Percentiles rank a stretch among this genome's conserved stretches.
Evolutionary conservation across 2,113 vertebrate species (phyloP).

Genomic region (Tiliqua scincoides): DNA sequence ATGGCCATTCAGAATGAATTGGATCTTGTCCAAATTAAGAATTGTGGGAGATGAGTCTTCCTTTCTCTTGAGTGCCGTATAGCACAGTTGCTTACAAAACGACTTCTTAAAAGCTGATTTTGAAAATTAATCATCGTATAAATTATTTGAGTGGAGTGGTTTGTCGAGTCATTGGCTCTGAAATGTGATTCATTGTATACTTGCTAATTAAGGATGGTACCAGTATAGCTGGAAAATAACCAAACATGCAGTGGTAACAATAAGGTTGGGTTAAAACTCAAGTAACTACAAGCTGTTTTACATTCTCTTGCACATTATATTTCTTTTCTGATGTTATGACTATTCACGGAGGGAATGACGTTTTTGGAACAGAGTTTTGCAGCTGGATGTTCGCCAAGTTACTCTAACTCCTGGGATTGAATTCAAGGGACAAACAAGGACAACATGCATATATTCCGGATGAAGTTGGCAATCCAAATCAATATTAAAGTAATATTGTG

Average conservation of each 20-base stretch:
- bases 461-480: slow-evolving; percentile 60
- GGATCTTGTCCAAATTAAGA: not conserved
- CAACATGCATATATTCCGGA: slow-evolving; percentile 60
- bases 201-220: slow-evolving; percentile 33
- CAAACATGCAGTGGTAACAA: slow-evolving; percentile 35
- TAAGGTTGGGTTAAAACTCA: slow-evolving; percentile 61
- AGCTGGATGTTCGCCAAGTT: slow-evolving; percentile 69
- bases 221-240: slow-evolving; percentile 19
- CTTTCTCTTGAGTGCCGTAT: not conserved
- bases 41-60: not conserved
- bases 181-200: not conserved
- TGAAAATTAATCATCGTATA: slow-evolving; percentile 9
- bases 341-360: slow-evolving; percentile 72
- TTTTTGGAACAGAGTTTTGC: slow-evolving; percentile 68
- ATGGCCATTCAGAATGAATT: too few relatives aligned
- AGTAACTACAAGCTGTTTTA: slow-evolving; percentile 51
- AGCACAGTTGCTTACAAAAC: not conserved
- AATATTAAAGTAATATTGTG: slow-evolving; percentile 47
- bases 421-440: slow-evolving; percentile 65
- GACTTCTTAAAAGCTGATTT: not conserved
- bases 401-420: slow-evolving; percentile 57
- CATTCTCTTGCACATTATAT: slow-evolving; percentile 65
- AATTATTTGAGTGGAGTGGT: not conserved
- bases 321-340: slow-evolving; percentile 63
- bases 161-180: not conserved